Evolutionary conservation across 1,140 invertebrate species (phyloP), one percentile per base, ranked within the genome.

Genomic region (Aphelinus atriplicis): DNA sequence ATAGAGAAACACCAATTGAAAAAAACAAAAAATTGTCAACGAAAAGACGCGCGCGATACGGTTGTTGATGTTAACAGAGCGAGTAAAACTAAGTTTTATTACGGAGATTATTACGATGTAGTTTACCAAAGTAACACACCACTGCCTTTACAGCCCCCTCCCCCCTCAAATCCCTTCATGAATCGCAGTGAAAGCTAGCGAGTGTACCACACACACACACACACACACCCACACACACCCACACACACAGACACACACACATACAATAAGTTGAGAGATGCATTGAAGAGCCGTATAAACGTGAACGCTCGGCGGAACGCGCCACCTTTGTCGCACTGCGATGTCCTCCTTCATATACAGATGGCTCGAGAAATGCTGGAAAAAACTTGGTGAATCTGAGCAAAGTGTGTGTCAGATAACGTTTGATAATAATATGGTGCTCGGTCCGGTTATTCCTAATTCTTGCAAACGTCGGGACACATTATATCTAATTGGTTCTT

Each of bases 121-220:
- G n/a, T n/a, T 58, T 5, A 57, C 55, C 67, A n/a, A 45, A 58
- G 47, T 48, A 69, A 69, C 46, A 56, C 56, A 69, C 67, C 67
- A 69, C 67, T 69, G 67, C 67, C 67, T 69, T 69, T 43, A 55
- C 26, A 55, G 7, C 51, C 51, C 10, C 6, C 65, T 65, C 63
- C 48, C 51, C 9, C n/a, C 48, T 53, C 42, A 4, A 61, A 42
- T 43, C 46, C 10, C 61, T 62, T 62, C 45, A 46, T 26, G 26
- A 48, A 6, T 46, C 56, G 4, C 26, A 26, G 0, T 26, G 26
- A 26, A 26, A 26, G 26, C 45, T 26, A 6, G 7, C 1, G 5
- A 5, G 26, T 60, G 26, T 26, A 26, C 26, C 26, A 26, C 26
- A 26, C 26, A 26, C 26, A 26, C 26, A 26, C 26, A 26, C 26